Evolutionary conservation across 2,888 invertebrate genomes (phyloP), one percentile per base, ranked within the genome.

Genomic region (Sturmia bella): DNA sequence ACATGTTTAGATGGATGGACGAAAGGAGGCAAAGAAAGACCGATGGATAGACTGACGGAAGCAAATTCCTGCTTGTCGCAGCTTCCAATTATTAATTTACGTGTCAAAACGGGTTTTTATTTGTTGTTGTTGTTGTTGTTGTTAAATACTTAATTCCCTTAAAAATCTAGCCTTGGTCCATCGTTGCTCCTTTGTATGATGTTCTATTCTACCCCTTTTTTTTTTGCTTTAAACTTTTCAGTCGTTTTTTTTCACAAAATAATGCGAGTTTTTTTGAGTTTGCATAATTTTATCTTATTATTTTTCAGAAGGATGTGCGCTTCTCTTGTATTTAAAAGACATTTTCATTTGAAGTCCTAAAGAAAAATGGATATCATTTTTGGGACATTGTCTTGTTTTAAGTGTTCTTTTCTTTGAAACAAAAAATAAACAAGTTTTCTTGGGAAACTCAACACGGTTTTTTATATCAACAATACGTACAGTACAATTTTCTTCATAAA

Each of bases 141-240:
- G 50, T 63, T 52, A 74, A 73, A 79, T 68, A 39, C 59, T 70
- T 75, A 54, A 57, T 77, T 73, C 63, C 64, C 72, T 77, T 43
- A 69, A 56, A 76, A 77, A 77, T 78, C 81, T 81, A 73, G 81
- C 81, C 81, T 74, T 82, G 77, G 81, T 82, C 81, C 81, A 82
- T 63, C 37, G 41, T 15, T 74, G 15, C 7, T 21, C 32, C 17
- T 32, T 39, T 50, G 48, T 64, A 27, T 64, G 5, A 13, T 15
- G 12, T 43, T 13, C 27, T 59, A 24, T 73, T 41, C 73, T 74
- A 77, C 77, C 81, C 77, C 54, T 78, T 68, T 70, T 54, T 56
- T 63, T 63, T 54, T 43, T 37, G 0, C 48, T 19, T 50, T 7
- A n/a, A 32, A 41, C 3, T 64, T 75, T 61, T 72, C 64, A 50